A percentile compares a stretch with the other conserved stretches of the same genome.
phyloP scores from a whole-genome alignment of 2,888 invertebrate species.

The Ischnus inquisitorius region DNA sequence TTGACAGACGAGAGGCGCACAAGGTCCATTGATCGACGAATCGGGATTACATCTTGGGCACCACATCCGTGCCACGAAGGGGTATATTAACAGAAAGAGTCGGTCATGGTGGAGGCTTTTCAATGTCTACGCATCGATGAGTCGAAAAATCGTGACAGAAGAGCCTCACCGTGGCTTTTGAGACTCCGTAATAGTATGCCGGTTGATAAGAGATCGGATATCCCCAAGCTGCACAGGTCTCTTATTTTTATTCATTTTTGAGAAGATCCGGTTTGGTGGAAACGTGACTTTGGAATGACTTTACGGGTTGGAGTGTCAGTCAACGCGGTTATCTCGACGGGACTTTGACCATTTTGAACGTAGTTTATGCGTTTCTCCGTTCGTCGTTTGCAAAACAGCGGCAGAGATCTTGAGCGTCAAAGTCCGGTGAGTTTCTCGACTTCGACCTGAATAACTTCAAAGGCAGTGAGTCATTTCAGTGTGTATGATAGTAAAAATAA shows the following conservation, averaged over 20 bases:
- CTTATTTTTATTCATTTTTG: background rate
- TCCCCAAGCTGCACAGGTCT: background rate
- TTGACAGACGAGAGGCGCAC: constrained; percentile 44
- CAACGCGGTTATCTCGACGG: constrained; percentile 13
- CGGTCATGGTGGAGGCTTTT: background rate
- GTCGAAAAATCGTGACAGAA: constrained; percentile 32
- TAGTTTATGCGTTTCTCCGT: background rate
- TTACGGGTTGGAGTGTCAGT: background rate
- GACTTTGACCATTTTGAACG: constrained; percentile 6
- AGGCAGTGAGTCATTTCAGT: background rate
- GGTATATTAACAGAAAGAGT: constrained; percentile 58
- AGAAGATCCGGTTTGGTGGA: background rate
- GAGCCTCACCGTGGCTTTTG: background rate
- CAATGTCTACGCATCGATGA: constrained; percentile 36
- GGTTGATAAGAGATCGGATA: constrained; percentile 4
- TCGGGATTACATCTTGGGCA: background rate
- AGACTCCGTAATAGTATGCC: constrained; percentile 3
- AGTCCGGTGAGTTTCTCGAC: constrained; percentile 7
- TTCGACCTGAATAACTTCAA: constrained; percentile 15
- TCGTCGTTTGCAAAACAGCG: constrained; percentile 4
- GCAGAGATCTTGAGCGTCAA: background rate
- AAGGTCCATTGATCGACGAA: constrained; percentile 50
- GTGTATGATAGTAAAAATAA: background rate
- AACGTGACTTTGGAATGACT: background rate
- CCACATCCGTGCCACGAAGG: constrained; percentile 20